phyloP scores from a whole-genome alignment of 1,140 invertebrate genomes.

The Drosophila melanogaster region DNA sequence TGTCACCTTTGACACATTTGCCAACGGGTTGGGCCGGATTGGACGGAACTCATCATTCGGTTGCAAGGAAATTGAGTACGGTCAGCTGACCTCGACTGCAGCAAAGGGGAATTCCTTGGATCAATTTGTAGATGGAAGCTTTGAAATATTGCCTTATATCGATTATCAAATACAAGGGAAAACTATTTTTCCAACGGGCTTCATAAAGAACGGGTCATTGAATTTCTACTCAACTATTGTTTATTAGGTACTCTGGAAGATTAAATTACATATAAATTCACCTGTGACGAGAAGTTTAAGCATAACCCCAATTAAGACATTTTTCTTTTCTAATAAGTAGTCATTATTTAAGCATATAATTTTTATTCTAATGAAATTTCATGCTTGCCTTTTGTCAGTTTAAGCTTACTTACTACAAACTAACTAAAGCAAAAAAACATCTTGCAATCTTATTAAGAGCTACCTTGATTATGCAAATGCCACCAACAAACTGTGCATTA shows the following conservation, averaged over 20 bases:
- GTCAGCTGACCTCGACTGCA: not conserved
- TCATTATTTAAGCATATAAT: not conserved
- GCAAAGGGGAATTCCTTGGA: constrained; percentile 1
- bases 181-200: not conserved
- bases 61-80: constrained; percentile 29
- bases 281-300: not conserved
- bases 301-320: not conserved
- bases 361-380: not conserved
- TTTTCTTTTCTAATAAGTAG: not conserved
- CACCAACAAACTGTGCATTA: not conserved
- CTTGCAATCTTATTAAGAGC: not conserved
- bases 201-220: not conserved
- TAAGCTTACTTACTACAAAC: not conserved
- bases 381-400: too few relatives aligned
- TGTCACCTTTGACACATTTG: constrained; percentile 77
- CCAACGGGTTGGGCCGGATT: constrained; percentile 55
- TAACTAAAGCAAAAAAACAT: not conserved
- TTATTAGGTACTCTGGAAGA: not conserved
- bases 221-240: not conserved
- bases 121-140: constrained; percentile 5
- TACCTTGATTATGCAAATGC: constrained; percentile 6
- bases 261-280: not conserved
- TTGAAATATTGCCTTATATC: constrained; percentile 25
- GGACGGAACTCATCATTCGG: constrained; percentile 48
- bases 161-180: not conserved